A percentile compares a stretch with the other conserved stretches of the same genome.
These are phyloP conservation scores for Alloplasta piceator DNA, from an alignment of 2,888 invertebrate genomes.

Conservation along the genomic window DNA sequence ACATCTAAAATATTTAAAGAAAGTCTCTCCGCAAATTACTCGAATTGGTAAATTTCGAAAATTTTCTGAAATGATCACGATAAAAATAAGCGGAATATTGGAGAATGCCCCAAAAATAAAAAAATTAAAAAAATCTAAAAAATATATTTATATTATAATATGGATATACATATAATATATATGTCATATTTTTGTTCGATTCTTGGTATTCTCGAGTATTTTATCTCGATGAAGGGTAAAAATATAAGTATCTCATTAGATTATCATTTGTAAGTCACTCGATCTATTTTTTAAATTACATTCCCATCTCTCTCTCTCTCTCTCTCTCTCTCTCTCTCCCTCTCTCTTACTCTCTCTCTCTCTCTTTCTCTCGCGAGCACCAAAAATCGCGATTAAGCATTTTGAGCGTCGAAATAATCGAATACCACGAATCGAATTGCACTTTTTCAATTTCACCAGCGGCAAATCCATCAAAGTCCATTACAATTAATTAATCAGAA, in stretches of 20 bases:
- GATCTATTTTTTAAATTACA: not conserved
- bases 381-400: not conserved
- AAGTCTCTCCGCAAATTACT: no score
- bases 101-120: no score
- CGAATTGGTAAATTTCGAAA: no score
- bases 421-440: conserved; percentile 61
- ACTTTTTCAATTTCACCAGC: not conserved
- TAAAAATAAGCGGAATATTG: no score
- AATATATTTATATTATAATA: not conserved
- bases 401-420: conserved; percentile 42
- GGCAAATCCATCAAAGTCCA: conserved; percentile 38
- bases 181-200: conserved; percentile 42
- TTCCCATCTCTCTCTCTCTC: not conserved
- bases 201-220: conserved; percentile 57
- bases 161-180: conserved; percentile 23
- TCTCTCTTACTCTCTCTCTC: not conserved
- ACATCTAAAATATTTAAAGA: no score
- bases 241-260: conserved; percentile 57
- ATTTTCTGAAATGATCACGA: no score
- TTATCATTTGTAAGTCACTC: conserved; percentile 20
- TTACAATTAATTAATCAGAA: conserved; percentile 49
- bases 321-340: conserved; percentile 7
- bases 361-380: conserved; percentile 17
- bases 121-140: no score
- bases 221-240: conserved; percentile 52